phyloP scores from a whole-genome alignment of 2,888 invertebrate species.

The Meteorus colon region DNA sequence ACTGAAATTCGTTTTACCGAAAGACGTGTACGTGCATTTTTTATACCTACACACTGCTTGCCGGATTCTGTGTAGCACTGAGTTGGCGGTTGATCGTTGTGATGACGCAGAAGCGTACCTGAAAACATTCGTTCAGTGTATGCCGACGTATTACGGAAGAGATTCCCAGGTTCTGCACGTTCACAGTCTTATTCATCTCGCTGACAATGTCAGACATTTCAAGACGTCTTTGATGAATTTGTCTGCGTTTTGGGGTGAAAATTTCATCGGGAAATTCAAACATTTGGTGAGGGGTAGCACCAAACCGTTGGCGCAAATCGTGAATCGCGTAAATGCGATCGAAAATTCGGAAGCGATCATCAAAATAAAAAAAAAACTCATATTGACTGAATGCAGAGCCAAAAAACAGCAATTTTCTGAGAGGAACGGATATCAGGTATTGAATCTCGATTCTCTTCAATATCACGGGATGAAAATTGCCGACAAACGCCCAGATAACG shows the following conservation, averaged over 20 bases:
- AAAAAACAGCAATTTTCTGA: slow-evolving; percentile 24
- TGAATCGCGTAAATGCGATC: no score
- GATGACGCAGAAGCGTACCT: slow-evolving; percentile 45
- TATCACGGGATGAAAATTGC: slow-evolving; percentile 17
- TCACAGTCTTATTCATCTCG: slow-evolving; percentile 49
- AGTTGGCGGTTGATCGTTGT: slow-evolving; percentile 29
- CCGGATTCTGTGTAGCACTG: slow-evolving; percentile 29
- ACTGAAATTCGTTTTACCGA: slow-evolving; percentile 43
- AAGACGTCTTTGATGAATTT: slow-evolving; percentile 41
- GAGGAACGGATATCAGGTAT: slow-evolving; percentile 29
- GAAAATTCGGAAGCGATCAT: no score
- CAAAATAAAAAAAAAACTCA: slow-evolving; percentile 21
- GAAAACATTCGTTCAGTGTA: slow-evolving; percentile 42
- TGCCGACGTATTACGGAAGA: slow-evolving; percentile 49
- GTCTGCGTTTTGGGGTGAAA: slow-evolving; percentile 52
- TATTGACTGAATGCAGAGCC: slow-evolving; percentile 5
- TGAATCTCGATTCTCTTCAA: slow-evolving; percentile 24
- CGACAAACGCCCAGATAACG: slow-evolving; percentile 32
- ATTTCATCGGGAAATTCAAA: slow-evolving; percentile 51
- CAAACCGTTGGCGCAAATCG: slow-evolving; percentile 46
- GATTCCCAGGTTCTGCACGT: slow-evolving; percentile 48
- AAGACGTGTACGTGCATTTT: slow-evolving; percentile 32
- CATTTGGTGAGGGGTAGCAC: slow-evolving; percentile 28
- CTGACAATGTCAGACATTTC: slow-evolving; percentile 49
- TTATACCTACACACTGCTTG: no score